Evolutionary conservation across 92 coral and sea anemone species (phyloP), one percentile per base, ranked within the genome.

Genomic region (Paragorgia papillata): DNA sequence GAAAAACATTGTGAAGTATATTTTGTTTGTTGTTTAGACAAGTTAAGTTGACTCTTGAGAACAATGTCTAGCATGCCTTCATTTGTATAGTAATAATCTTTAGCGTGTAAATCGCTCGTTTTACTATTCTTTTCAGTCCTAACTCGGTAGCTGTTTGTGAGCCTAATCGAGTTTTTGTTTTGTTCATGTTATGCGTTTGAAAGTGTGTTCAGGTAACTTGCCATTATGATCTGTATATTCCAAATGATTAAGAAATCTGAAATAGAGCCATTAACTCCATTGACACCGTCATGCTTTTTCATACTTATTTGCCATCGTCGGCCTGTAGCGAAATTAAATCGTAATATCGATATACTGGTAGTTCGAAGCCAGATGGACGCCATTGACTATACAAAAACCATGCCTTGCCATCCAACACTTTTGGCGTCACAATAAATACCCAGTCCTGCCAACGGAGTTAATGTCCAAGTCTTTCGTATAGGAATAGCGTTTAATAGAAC

Each of bases 1-100:
- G 39, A 69, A 21, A 48, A 27, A 50, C n/a, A 48, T 48, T 39
- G 32, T 71, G 78, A 53, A 71, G n/a, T 51, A 55, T 50, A 21
- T 51, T 33, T 50, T 71, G 50, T 71, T 71, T 53, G 64, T 50
- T 51, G 64, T 71, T 71, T 71, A 32, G 51, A 53, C 64, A 71
- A 71, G 40, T 53, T 53, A 55, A 53, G 57, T 71, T 10, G 35
- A 26, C 63, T 32, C 46, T 54, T 51, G 41, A 24, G 34, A 40
- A 68, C 18, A 48, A 34, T 44, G 75, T 68, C 60, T 49, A 44
- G 29, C 24, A 8, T 50, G 31, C 64, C 9, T 53, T 49, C 51
- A 35, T 69, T 55, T 71, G 20, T 41, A 17, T 28, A 26, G 15
- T 33, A 29, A 18, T 54, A 27, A 53, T 55, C 24, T 9, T 15